Percentiles rank a stretch among this genome's conserved stretches.
Evolutionary conservation across 2,888 invertebrate species (phyloP).

Genomic region (Scrobipalpa costella): DNA sequence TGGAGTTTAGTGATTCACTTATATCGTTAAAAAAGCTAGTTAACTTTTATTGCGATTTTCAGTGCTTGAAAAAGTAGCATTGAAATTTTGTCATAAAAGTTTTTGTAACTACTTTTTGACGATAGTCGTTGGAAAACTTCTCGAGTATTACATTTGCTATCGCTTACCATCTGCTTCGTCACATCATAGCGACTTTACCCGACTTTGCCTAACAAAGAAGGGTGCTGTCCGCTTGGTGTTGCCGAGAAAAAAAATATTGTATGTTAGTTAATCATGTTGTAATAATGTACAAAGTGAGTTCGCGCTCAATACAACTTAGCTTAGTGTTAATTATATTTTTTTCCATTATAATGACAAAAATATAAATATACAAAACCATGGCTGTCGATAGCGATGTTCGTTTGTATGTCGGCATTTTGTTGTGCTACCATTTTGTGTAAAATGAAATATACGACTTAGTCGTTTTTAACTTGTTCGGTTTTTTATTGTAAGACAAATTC

Average conservation of each 20-base stretch:
- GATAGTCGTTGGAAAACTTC: constrained; percentile 11
- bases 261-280: constrained; percentile 63
- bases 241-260: constrained; percentile 54
- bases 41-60: not conserved
- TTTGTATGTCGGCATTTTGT: constrained; percentile 46
- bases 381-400: constrained; percentile 57
- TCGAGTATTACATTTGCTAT: constrained; percentile 27
- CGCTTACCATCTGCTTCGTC: constrained; percentile 21
- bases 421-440: constrained; percentile 35
- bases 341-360: constrained; percentile 51
- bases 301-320: constrained; percentile 76
- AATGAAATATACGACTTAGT: not conserved
- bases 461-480: not conserved
- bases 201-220: constrained; percentile 44
- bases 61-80: not conserved
- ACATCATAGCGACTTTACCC: constrained; percentile 1
- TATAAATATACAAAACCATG: constrained; percentile 52
- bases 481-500: not conserved
- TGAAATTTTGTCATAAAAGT: not conserved
- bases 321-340: constrained; percentile 61
- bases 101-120: constrained; percentile 10
- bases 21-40: constrained; percentile 4
- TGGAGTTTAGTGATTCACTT: constrained; percentile 1
- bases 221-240: constrained; percentile 44
- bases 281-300: constrained; percentile 80